Conservation (phyloP, 2,888 invertebrate species). For the Prosopocoilus inquinatus region DNA sequence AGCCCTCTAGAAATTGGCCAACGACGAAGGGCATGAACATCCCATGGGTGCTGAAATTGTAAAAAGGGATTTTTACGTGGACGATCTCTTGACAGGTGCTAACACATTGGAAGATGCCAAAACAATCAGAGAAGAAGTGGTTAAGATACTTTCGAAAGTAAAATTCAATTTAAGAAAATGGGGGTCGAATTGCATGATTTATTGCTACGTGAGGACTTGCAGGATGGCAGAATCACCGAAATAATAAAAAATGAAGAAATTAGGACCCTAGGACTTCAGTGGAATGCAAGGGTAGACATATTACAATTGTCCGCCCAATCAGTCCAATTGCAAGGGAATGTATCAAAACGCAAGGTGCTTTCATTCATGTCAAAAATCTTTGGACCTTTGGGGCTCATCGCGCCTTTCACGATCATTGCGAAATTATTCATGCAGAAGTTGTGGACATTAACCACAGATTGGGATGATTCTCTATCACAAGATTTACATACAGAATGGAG, state of each 20-base stretch:
- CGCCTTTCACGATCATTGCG: conserved; percentile 2
- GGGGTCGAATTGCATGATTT: background rate
- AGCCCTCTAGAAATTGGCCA: no score
- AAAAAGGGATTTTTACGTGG: no score
- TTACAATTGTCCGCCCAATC: background rate
- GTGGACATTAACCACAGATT: background rate
- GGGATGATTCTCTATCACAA: conserved; percentile 4
- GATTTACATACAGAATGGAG: background rate
- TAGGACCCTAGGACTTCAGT: conserved; percentile 1
- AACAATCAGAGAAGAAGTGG: background rate
- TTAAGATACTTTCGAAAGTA: no score
- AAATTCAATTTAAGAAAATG: conserved; percentile 4
- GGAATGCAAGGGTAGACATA: background rate
- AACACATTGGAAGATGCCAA: background rate
- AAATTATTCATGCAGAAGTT: conserved; percentile 7
- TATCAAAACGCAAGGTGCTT: background rate
- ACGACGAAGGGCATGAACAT: no score
- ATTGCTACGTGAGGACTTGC: no score
- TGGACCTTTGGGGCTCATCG: conserved; percentile 4
- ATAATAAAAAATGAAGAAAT: background rate
- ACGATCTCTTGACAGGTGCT: background rate
- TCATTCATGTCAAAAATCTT: conserved; percentile 2
- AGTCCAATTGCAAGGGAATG: background rate
- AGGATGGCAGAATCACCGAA: no score
- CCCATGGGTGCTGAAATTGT: no score